These are phyloP conservation scores for Typhlomys cinereus DNA, from an alignment of 2,113 vertebrate species.

Conservation along the genomic window DNA sequence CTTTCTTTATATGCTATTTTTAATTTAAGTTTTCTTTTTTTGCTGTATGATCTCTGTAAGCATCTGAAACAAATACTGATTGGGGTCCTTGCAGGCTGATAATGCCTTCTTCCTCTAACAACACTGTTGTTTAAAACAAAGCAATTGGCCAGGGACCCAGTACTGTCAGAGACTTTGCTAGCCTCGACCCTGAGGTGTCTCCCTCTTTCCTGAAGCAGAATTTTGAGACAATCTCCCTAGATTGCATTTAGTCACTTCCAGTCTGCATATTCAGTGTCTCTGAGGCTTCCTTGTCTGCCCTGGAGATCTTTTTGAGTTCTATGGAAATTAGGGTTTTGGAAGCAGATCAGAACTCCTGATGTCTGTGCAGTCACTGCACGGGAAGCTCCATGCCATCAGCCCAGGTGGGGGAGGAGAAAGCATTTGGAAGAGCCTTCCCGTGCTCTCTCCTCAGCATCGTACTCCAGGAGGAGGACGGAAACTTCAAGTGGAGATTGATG, in stretches of 20 bases:
- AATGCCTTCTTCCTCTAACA: not conserved
- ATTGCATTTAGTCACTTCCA: slow-evolving; percentile 41
- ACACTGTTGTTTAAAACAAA: slow-evolving; percentile 5
- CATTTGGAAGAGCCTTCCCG: not conserved
- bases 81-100: slow-evolving; percentile 18
- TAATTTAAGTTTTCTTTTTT: not conserved
- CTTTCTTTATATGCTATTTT: not conserved
- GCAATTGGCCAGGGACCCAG: not conserved
- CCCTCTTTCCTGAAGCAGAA: not conserved
- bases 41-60: not conserved
- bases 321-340: slow-evolving; percentile 49
- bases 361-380: not conserved
- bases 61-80: not conserved
- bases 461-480: slow-evolving; percentile 37
- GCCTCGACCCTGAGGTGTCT: not conserved
- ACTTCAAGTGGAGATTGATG: slow-evolving; percentile 39
- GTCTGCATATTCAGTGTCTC: slow-evolving; percentile 8
- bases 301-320: slow-evolving; percentile 39
- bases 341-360: slow-evolving; percentile 52
- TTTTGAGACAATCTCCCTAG: slow-evolving; percentile 24
- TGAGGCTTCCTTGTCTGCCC: slow-evolving; percentile 36
- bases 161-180: not conserved
- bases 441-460: not conserved
- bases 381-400: not conserved
- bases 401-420: slow-evolving; percentile 10